Evolutionary conservation across 2,113 vertebrate species (phyloP), one percentile per base, ranked within the genome.

Genomic region (Chaetodon auriga): DNA sequence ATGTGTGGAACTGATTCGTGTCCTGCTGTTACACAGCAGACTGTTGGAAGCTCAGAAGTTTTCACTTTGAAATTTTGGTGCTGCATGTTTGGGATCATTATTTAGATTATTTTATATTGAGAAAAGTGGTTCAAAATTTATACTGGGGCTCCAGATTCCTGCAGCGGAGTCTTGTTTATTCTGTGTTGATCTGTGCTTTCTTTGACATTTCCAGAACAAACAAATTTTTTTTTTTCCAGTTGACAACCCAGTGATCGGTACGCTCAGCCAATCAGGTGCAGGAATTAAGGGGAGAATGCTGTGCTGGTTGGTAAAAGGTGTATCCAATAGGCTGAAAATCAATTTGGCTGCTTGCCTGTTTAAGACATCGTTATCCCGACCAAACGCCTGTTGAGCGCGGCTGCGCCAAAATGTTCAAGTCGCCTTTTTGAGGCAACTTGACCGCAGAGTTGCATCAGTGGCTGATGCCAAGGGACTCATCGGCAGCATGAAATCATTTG

Each of bases 401-500:
- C 30, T 38, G 58, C 3, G 70, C 19, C n/a, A 38, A 21, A n/a
- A 35, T 53, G 21, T 18, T 1, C 1, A 11, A 36, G 30, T 36
- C 25, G 21, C 48, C 36, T 21, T 25, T 23, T 19, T 41, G 57
- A 46, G 1, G 9, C 41, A 41, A 15, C 0, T 36, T 11, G 21
- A 43, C n/a, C 43, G 9, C 43, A 5, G 21, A 71, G 15, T 30
- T 55, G 41, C 19, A 63, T 12, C 10, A 11, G n/a, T 38, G 7
- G 35, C 60, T 21, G 51, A 11, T 80, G 84, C 84, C 82, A 72
- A 25, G 43, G 46, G 69, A 46, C 64, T 68, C 58, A 70, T 80
- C 75, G 86, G 75, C 78, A 71, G 78, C 41, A 18, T 23, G 62
- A 79, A 83, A 49, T 55, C n/a, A 61, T 71, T 71, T 65, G 38